Base-by-base conservation (phyloP, 64 coral and sea anemone species). In the Astreopora myriophthalma region DNA sequence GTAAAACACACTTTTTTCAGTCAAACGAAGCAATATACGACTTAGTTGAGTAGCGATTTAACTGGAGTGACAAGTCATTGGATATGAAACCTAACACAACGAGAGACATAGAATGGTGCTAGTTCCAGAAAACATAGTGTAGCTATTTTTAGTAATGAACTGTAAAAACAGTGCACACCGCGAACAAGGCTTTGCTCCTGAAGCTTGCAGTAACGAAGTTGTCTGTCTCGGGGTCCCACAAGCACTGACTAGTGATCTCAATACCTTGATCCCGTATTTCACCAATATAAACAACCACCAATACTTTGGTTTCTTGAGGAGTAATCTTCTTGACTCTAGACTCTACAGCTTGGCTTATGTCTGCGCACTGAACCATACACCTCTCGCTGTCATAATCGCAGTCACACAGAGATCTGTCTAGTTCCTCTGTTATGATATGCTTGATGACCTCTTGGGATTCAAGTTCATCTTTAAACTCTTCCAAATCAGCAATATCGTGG, bases 251-350 rank as follows among this genome's bases (percentile, higher is more conserved):
- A 0, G 95, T 97, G 1, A 97, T 85, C 34, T 97, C 95, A 26
- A 97, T 89, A n/a, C 95, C 95, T 64, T 97, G 95, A 69, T 97
- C 95, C 8, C 95, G 91, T 51, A 97, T 79, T 39, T 97, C 95
- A 1, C 95, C 95, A 22, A 97, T 97, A 42, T 90, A 97, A 1
- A 87, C 95, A 2, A 97, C 87, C 2, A 84, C 79, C 9, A 97
- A 80, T n/a, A 97, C 67, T 49, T 97, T 97, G 1, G 95, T 94
- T 10, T 87, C 58, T n/a, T 55, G 27, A 3, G 63, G 28, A 49
- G 58, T 87, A 51, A 94, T 38, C 40, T 25, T 38, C 52, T 90
- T 93, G 1, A 97, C 92, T 87, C 88, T 90, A 6, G 28, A 81
- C 37, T 97, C 95, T 3, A 97, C 95, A 3, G 86, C 88, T 87